phyloP scores from a whole-genome alignment of 2,797 vertebrate genomes.

The Spinus pinus region DNA sequence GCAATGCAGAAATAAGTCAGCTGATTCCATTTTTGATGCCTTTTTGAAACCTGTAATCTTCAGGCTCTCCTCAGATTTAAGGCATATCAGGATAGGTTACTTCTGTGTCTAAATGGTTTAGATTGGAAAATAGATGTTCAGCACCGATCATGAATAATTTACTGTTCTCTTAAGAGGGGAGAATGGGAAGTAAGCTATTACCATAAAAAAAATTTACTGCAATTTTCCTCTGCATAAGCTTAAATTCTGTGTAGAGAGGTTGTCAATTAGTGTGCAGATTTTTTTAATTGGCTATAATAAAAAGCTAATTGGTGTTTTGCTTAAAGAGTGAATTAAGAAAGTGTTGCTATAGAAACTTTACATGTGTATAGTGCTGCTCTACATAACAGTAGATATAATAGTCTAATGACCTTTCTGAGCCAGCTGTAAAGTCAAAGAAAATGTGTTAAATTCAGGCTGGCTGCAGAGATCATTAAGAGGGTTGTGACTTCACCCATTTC shows the following conservation, averaged over 20 bases:
- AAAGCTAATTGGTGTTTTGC: constrained; percentile 75
- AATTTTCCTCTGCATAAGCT: constrained; percentile 63
- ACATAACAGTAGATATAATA: constrained; percentile 56
- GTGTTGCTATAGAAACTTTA: constrained; percentile 64
- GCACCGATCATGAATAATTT: constrained; percentile 28
- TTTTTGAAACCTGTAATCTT: constrained; percentile 20
- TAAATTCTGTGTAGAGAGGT: constrained; percentile 65
- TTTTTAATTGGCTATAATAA: constrained; percentile 75
- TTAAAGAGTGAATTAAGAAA: constrained; percentile 76
- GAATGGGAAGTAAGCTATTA: constrained; percentile 47
- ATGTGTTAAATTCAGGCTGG: neutral
- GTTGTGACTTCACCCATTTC: neutral
- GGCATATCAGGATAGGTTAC: neutral
- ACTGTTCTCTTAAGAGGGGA: constrained; percentile 32
- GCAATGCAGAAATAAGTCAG: constrained; percentile 16
- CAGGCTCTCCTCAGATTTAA: neutral
- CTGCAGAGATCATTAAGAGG: neutral
- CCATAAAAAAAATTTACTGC: constrained; percentile 29
- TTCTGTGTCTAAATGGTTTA: constrained; percentile 13
- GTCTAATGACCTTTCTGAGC: constrained; percentile 67
- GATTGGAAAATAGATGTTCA: constrained; percentile 8
- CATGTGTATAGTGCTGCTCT: constrained; percentile 55
- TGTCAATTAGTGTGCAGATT: constrained; percentile 74
- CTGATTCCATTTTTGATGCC: constrained; percentile 22
- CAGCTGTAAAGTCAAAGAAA: constrained; percentile 27